Base-by-base conservation (phyloP, 2,888 invertebrate species). In the Sthenelais limicola region DNA sequence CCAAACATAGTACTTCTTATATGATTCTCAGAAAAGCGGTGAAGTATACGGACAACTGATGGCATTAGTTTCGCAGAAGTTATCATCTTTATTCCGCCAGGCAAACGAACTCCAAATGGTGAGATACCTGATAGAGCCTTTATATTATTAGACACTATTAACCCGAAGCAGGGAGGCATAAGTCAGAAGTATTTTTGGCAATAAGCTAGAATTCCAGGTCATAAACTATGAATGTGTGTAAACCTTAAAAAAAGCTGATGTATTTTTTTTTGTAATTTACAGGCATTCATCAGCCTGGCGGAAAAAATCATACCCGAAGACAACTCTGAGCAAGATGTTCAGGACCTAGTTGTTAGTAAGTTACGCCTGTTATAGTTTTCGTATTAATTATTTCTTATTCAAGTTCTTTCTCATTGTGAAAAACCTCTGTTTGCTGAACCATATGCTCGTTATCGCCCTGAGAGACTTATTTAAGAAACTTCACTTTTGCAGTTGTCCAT, bases 401-500 rank as follows among this genome's bases (percentile, higher is more conserved):
- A n/a, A n/a, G n/a, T n/a, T 43, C 43, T 15, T 15, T 43, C 15
- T 43, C 43, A 49, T 49, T 49, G 5, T n/a, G 5, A 5, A 12
- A 5, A 21, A n/a, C 5, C 18, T 51, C 9, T 21, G 51, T 9
- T 51, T 51, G 51, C 18, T 51, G 51, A 12, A 5, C 9, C n/a
- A 51, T n/a, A n/a, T 7, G 9, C 43, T 12, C 43, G 43, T 43
- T 12, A 12, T 43, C 43, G 18, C 9, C 18, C 18, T 18, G 9
- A 12, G 43, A 12, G 18, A 43, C 43, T 43, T 18, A 43, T 43
- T 43, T 18, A 12, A 12, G 43, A 12, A 43, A 43, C 43, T 43
- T 18, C 12, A 43, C 18, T 70, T 24, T 71, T 78, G 24, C 81
- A 84, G 85, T 82, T 9, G 81, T 83, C 66, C 76, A 79, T 48